A percentile compares a stretch with the other conserved stretches of the same genome.
Evolutionary conservation across 1,140 invertebrate genomes (phyloP).

Genomic region (Lucilia sericata): DNA sequence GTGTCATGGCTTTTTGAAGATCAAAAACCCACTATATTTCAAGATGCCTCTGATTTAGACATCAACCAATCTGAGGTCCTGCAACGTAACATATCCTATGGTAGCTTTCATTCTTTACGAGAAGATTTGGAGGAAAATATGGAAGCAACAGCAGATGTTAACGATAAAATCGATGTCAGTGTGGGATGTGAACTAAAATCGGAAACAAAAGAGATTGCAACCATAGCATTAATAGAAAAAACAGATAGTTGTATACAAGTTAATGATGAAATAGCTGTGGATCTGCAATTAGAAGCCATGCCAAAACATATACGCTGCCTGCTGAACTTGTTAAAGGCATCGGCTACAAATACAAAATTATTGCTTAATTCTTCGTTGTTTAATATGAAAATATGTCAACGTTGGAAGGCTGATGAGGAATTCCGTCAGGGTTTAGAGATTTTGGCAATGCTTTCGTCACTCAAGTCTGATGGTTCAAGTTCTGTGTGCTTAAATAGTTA

Average conservation of each 20-base stretch:
- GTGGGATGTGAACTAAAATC: slow-evolving; percentile 8
- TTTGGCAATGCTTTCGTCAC: slow-evolving; percentile 4
- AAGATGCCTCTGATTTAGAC: slow-evolving; percentile 32
- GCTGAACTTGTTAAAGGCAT: slow-evolving; percentile 33
- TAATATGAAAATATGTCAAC: slow-evolving; percentile 34
- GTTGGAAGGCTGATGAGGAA: slow-evolving; percentile 37
- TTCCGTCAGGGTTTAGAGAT: slow-evolving; percentile 47
- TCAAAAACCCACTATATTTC: slow-evolving; percentile 5
- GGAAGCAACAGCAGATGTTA: neutral
- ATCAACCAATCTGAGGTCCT: slow-evolving; percentile 44
- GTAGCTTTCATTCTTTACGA: slow-evolving; percentile 55
- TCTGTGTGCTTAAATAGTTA: slow-evolving; percentile 51
- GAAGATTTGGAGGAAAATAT: slow-evolving; percentile 8
- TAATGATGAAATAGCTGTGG: slow-evolving; percentile 52
- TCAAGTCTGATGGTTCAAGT: neutral
- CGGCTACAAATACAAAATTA: neutral
- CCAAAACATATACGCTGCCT: slow-evolving; percentile 34
- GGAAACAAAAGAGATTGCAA: slow-evolving; percentile 19
- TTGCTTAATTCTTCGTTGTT: slow-evolving; percentile 12
- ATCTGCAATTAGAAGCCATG: slow-evolving; percentile 49
- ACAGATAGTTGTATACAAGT: slow-evolving; percentile 52
- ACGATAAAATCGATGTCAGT: neutral
- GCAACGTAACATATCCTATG: slow-evolving; percentile 45
- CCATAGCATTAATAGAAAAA: slow-evolving; percentile 27
- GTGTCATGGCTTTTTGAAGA: slow-evolving; percentile 29